Base-by-base conservation (phyloP, 1,140 invertebrate genomes). In the Cecropterus lyciades region DNA sequence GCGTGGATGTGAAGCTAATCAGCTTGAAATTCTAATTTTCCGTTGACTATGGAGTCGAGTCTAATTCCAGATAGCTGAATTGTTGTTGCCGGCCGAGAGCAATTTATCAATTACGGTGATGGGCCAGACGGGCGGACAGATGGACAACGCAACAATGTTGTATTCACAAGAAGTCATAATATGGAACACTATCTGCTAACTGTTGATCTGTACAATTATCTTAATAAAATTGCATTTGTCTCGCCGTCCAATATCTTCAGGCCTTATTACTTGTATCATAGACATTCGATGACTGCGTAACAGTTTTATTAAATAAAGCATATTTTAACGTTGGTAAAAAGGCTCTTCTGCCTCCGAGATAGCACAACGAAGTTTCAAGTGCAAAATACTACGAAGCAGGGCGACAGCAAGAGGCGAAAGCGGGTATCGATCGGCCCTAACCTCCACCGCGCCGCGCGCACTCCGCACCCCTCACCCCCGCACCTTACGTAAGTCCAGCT, bases 401-500 rank as follows among this genome's bases (percentile, higher is more conserved):
- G 79, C 77, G 73, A 86, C 75, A 81, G 82, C 77, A 77, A 84
- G 77, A 80, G 72, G 79, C 85, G 78, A 82, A 82, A 84, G 81
- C 85, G 70, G 71, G 67, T 91, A 91, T 91, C 87, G 88, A 91
- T 88, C 88, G 82, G 80, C 86, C 87, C 87, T 91, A 84, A 72
- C 81, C 69, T 72, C 76, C 70, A 52, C 73, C 69, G 65, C 24
- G 53, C 13, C 72, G 48, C 70, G 70, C 65, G 68, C 67, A 49
- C 64, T 68, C 65, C 68, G 62, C 75, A 53, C 75, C 70, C 67
- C 67, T 48, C 68, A 49, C 64, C 72, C 75, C 78, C 72, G 72
- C 77, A 78, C 84, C 82, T 91, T 91, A 91, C 88, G 84, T 91
- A 91, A 91, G 82, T 79, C 80, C 88, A 91, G 88, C 88, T 91